These are phyloP conservation scores for Meleagris gallopavo DNA, from an alignment of 2,113 vertebrate genomes.

Conservation along the genomic window DNA sequence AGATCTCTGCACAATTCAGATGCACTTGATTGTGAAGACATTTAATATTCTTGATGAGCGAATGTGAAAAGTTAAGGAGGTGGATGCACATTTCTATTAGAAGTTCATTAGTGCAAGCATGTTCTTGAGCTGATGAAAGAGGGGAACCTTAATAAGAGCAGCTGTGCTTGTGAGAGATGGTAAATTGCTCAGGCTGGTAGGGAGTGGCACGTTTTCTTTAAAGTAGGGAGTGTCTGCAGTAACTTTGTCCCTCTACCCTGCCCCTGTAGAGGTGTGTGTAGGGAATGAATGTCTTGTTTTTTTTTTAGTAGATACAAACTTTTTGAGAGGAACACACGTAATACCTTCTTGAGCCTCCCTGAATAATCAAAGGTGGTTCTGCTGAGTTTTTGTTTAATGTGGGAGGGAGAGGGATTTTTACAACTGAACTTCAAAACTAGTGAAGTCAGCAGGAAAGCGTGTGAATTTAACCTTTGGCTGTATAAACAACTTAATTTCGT, in stretches of 20 bases:
- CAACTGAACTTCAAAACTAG: conserved; percentile 46
- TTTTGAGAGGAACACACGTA: neutral
- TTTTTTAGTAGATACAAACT: neutral
- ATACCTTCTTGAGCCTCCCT: neutral
- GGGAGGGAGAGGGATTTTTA: conserved; percentile 41
- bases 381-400: conserved; percentile 6
- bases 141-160: neutral
- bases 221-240: neutral
- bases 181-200: accelerated
- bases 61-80: neutral
- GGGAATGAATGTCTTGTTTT: neutral
- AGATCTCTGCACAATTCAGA: neutral
- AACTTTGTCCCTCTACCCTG: neutral
- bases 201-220: neutral
- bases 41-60: neutral
- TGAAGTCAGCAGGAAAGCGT: conserved; percentile 57
- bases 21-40: neutral
- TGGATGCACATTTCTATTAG: neutral
- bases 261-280: neutral
- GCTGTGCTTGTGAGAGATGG: neutral
- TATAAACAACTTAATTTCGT: conserved; percentile 68
- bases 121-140: accelerated
- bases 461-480: conserved; percentile 70
- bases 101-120: neutral
- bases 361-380: conserved; percentile 4